Conservation (phyloP, 2,888 invertebrate genomes). For the Troides aeacus region DNA sequence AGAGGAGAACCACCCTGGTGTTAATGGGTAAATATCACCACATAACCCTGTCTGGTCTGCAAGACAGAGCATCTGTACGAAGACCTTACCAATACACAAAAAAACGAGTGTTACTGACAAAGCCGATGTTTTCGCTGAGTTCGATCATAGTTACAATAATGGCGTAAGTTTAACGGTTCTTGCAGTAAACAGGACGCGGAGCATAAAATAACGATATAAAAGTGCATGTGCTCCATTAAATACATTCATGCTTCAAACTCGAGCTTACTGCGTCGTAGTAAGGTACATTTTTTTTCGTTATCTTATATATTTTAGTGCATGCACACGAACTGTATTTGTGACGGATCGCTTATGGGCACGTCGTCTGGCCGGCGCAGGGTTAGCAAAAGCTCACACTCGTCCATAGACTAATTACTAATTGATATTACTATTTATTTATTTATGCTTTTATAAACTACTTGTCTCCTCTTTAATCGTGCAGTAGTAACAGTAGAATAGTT, state of each 20-base stretch:
- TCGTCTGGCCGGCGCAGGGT: constrained; percentile 8
- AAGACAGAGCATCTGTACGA: no score
- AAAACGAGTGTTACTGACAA: no score
- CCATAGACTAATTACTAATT: no score
- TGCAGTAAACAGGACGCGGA: constrained; percentile 22
- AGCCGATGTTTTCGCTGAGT: background rate
- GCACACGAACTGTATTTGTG: constrained; percentile 9
- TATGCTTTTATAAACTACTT: no score
- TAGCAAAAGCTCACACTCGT: background rate
- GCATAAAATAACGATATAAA: constrained; percentile 21
- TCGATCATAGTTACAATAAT: background rate
- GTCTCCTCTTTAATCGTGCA: no score
- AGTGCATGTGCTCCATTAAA: constrained; percentile 12
- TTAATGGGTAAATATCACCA: no score
- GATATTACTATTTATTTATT: no score
- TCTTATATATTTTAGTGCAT: background rate
- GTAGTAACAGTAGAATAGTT: no score
- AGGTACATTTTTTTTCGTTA: constrained; percentile 1
- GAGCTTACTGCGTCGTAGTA: constrained; percentile 2
- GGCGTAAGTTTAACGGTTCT: constrained; percentile 9
- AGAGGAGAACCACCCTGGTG: no score
- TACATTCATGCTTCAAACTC: background rate
- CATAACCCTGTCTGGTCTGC: no score
- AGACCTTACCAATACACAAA: no score
- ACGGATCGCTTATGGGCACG: constrained; percentile 13